Base-by-base conservation (phyloP, 2,797 vertebrate species). In the Pagetopsis macropterus region DNA sequence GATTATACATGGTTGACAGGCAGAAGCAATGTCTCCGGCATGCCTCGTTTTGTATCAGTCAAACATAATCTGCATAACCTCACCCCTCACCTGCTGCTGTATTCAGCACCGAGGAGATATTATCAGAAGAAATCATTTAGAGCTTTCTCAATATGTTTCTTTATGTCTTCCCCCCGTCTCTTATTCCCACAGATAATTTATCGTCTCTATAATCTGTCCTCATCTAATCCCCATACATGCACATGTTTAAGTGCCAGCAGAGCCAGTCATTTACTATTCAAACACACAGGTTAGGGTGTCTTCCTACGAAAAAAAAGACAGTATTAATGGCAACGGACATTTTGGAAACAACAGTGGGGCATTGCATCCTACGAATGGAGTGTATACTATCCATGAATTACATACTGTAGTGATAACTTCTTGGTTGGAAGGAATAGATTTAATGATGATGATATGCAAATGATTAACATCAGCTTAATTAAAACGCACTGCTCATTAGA, bases 401-500 rank as follows among this genome's bases (percentile, higher is more conserved):
- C 12, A 50, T 44, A 37, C 8, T 37, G 33, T 37, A 37, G 40
- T 57, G 10, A 19, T 63, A 50, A 56, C 17, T 61, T 40, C 11
- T 65, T 65, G 21, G 11, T 58, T 52, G 13, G 21, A 17, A 56
- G n/a, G 16, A 67, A 21, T 5, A 63, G 19, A 60, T 11, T 2
- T 4, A 37, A 5, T 46, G 4, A 21, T 15, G 45, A 44, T 33
- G 43, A 44, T 33, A 31, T 46, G 60, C 11, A 43, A 49, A 1
- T 19, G 44, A 77, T 27, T 23, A 48, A 41, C 61, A 44, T 8
- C 13, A 31, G 67, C 13, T 46, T 68, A 40, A 61, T 64, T 19
- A 76, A 70, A 51, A 60, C 46, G 44, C 17, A 21, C 23, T 15
- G 11, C 23, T 68, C 31, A 72, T 45, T 77, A 75, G 45, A 50